phyloP scores from a whole-genome alignment of 2,888 invertebrate genomes.

The Hermaeophaga mercurialis region DNA sequence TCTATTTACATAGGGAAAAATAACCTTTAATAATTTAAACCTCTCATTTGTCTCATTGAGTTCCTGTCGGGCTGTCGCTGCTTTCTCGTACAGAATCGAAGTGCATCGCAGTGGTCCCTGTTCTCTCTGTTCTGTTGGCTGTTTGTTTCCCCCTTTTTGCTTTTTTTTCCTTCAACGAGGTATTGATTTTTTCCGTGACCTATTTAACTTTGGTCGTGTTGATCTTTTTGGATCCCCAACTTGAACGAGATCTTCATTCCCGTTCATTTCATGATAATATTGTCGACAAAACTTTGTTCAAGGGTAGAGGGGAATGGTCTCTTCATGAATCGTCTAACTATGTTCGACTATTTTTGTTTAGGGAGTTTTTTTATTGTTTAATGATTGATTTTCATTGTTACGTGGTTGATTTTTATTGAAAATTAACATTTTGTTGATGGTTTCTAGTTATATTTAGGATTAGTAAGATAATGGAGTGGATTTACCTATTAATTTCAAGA shows the following conservation, averaged over 20 bases:
- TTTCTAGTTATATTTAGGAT: too few relatives aligned
- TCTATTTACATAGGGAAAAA: too few relatives aligned
- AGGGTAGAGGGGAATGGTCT: constrained; percentile 21
- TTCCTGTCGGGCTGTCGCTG: constrained; percentile 7
- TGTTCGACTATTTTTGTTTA: too few relatives aligned
- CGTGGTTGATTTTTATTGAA: too few relatives aligned
- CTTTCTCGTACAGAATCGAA: constrained; percentile 24
- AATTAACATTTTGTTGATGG: too few relatives aligned
- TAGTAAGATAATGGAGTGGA: too few relatives aligned
- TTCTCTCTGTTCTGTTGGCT: constrained; percentile 27
- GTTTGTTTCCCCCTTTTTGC: constrained; percentile 33
- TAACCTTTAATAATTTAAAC: too few relatives aligned
- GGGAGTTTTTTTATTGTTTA: too few relatives aligned
- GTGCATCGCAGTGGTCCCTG: constrained; percentile 31
- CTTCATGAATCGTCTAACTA: constrained; percentile 16
- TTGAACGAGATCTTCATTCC: constrained; percentile 28
- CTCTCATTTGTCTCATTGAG: not conserved
- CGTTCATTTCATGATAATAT: constrained; percentile 27
- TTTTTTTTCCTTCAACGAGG: constrained; percentile 38
- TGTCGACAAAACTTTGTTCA: constrained; percentile 22
- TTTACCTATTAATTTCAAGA: too few relatives aligned
- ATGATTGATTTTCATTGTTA: too few relatives aligned
- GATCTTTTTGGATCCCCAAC: constrained; percentile 29
- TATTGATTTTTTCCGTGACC: constrained; percentile 45
- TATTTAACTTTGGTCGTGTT: constrained; percentile 31